Percentiles rank a stretch among this genome's conserved stretches.
These are phyloP conservation scores for Crotophaga sulcirostris DNA, from an alignment of 2,113 vertebrate species.

Conservation along the genomic window DNA sequence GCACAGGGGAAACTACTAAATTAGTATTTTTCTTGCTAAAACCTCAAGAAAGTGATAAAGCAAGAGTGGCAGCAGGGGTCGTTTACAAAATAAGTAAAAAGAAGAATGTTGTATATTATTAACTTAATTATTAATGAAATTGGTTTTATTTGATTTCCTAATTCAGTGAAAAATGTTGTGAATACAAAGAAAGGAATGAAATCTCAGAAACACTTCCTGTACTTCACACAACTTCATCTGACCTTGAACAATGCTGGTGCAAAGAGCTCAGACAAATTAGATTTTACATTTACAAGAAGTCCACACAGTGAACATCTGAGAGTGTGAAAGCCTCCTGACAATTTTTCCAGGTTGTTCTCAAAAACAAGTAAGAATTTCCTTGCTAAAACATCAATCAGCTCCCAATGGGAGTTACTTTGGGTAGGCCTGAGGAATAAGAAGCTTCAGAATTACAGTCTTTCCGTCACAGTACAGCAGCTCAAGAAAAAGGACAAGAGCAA, in stretches of 20 bases:
- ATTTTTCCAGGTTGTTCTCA: slow-evolving; percentile 46
- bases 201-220: not conserved
- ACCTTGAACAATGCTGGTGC: slow-evolving; percentile 40
- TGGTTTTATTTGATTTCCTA: not conserved
- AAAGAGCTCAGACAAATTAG: slow-evolving; percentile 30
- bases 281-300: slow-evolving; percentile 49
- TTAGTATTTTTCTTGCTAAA: not conserved
- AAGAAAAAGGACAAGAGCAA: slow-evolving; percentile 62
- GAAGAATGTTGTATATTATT: not conserved
- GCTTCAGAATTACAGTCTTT: slow-evolving; percentile 41
- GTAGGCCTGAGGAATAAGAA: slow-evolving; percentile 47
- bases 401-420: slow-evolving; percentile 32
- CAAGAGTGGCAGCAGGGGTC: not conserved
- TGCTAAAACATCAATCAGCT: slow-evolving; percentile 37
- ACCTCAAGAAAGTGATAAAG: not conserved
- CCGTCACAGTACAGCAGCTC: slow-evolving; percentile 34
- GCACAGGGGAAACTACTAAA: not conserved
- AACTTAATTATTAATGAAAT: not conserved
- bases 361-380: slow-evolving; percentile 47
- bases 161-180: not conserved
- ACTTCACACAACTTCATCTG: slow-evolving; percentile 8
- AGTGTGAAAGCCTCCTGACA: slow-evolving; percentile 38
- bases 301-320: slow-evolving; percentile 14
- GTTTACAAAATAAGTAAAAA: not conserved
- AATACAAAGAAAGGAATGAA: not conserved